Conservation (phyloP, 2,113 vertebrate genomes). For the Nibea albiflora region DNA sequence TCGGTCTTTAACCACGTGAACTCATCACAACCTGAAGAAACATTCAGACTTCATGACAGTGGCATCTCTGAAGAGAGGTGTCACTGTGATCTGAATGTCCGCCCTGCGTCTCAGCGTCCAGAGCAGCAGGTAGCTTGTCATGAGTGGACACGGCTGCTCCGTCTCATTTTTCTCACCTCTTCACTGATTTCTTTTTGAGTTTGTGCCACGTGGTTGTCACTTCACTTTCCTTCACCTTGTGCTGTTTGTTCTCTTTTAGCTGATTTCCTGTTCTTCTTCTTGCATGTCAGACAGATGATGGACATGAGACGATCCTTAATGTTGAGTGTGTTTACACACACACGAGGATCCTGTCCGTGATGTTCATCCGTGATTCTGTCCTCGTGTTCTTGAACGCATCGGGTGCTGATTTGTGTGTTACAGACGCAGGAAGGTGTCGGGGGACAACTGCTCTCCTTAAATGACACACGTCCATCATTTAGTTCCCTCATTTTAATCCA, state of each 20-base stretch:
- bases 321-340: not conserved
- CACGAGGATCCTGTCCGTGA: not conserved
- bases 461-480: not conserved
- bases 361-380: not conserved
- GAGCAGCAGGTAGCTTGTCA: constrained; percentile 83
- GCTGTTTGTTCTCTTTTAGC: not conserved
- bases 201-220: not conserved
- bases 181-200: not conserved
- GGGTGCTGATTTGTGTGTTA: not conserved
- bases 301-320: not conserved
- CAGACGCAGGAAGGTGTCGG: constrained; percentile 12
- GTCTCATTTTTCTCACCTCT: not conserved
- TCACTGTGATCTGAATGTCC: not conserved
- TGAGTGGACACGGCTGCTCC: not conserved
- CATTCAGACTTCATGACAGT: rapidly evolving
- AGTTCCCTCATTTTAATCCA: not conserved
- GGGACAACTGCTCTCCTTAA: not conserved
- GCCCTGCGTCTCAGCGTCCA: constrained; percentile 62
- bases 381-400: not conserved
- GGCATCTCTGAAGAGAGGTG: not conserved
- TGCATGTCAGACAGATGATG: constrained; percentile 11
- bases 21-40: not conserved
- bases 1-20: not conserved
- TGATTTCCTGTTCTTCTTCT: no score
- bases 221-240: not conserved